A percentile compares a stretch with the other conserved stretches of the same genome.
Evolutionary conservation across 1,140 invertebrate genomes (phyloP).

Genomic region (Apocrypta bakeri): DNA sequence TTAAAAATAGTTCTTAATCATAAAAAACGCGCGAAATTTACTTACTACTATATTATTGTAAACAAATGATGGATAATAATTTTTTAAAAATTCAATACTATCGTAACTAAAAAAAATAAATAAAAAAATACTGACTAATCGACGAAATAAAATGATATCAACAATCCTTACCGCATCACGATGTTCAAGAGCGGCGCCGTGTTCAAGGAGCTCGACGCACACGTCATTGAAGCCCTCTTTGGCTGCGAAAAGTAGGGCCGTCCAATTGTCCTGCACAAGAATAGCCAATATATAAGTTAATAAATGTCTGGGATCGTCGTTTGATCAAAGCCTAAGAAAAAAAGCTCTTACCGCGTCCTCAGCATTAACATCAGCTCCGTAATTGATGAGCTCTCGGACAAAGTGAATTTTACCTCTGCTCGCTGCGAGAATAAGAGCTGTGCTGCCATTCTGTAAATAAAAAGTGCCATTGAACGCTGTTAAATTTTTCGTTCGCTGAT

Average conservation of each 20-base stretch:
- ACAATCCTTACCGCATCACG: constrained; percentile 87
- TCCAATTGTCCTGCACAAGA: constrained; percentile 89
- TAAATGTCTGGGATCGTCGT: not conserved
- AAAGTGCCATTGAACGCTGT: not conserved
- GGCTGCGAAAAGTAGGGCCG: constrained; percentile 90
- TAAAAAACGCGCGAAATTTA: too few relatives aligned
- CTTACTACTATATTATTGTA: too few relatives aligned
- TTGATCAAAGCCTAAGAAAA: not conserved
- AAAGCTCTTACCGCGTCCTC: constrained; percentile 83
- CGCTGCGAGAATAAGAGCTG: constrained; percentile 92
- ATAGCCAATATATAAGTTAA: constrained; percentile 42
- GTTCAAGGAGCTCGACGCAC: constrained; percentile 88
- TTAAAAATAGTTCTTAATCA: too few relatives aligned
- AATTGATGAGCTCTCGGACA: constrained; percentile 87
- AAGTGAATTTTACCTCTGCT: constrained; percentile 87
- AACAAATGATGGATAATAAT: too few relatives aligned
- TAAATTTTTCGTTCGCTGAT: not conserved
- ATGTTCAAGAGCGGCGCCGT: constrained; percentile 91
- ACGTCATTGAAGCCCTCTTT: constrained; percentile 92
- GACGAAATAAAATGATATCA: constrained; percentile 11
- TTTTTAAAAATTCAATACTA: too few relatives aligned
- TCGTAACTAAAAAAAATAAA: too few relatives aligned
- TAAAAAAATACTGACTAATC: not conserved
- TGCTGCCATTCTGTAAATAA: constrained; percentile 87
- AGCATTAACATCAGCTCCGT: constrained; percentile 92